A percentile compares a stretch with the other conserved stretches of the same genome.
phyloP scores from a whole-genome alignment of 2,797 vertebrate genomes.

The Tamandua tetradactyla region DNA sequence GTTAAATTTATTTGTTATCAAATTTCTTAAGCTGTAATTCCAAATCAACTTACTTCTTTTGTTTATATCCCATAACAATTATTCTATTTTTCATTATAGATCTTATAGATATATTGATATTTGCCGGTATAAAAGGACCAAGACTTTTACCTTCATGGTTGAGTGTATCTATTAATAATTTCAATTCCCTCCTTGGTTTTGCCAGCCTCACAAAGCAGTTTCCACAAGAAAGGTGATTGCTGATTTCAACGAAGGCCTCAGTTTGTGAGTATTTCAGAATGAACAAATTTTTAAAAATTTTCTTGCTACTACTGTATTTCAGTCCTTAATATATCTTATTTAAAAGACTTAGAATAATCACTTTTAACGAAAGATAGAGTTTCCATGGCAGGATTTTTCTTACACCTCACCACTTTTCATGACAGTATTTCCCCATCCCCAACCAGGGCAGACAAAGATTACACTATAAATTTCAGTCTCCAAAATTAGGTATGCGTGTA shows the following conservation, averaged over 20 bases:
- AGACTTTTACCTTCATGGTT: not conserved
- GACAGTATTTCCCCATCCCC: not conserved
- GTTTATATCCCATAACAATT: not conserved
- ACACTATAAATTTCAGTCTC: not conserved
- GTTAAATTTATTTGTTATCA: not conserved
- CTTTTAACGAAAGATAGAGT: not conserved
- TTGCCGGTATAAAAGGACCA: not conserved
- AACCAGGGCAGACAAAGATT: not conserved
- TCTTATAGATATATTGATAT: not conserved
- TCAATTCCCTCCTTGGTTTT: not conserved
- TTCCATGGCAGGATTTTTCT: not conserved
- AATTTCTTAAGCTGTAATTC: conserved; percentile 1
- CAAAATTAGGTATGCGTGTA: not conserved
- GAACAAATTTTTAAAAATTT: not conserved
- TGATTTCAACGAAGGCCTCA: not conserved
- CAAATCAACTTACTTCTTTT: conserved; percentile 19
- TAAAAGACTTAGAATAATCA: not conserved
- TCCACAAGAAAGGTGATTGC: not conserved
- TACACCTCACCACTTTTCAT: not conserved
- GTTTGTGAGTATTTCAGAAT: not conserved
- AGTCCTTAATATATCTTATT: not conserved
- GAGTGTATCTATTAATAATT: not conserved
- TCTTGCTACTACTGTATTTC: not conserved
- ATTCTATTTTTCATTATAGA: not conserved
- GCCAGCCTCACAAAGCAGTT: not conserved